Evolutionary conservation across 1,140 invertebrate species (phyloP).

Genomic region (Acyrthosiphon pisum): DNA sequence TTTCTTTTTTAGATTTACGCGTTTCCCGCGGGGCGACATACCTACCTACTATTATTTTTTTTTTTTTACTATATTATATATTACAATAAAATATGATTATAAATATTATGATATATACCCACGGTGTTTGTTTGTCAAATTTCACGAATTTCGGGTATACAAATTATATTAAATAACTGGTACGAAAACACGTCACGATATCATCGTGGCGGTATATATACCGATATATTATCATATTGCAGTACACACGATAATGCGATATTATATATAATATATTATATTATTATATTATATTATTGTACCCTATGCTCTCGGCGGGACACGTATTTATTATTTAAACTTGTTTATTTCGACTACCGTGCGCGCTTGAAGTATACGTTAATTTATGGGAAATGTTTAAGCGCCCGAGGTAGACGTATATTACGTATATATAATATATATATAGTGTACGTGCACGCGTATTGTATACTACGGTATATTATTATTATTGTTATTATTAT

Average conservation of each 20-base stretch:
- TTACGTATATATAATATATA: background rate
- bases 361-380: background rate
- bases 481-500: background rate
- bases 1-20: constrained; percentile 20
- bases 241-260: background rate
- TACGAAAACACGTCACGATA: background rate
- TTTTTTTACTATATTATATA: background rate
- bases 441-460: background rate
- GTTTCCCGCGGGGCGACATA: background rate
- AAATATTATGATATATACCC: background rate
- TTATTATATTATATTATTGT: background rate
- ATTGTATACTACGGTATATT: background rate
- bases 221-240: background rate
- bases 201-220: background rate
- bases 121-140: background rate
- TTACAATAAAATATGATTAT: background rate
- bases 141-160: background rate
- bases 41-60: background rate
- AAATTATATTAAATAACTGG: background rate
- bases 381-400: constrained; percentile 26
- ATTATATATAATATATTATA: background rate
- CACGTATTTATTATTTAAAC: constrained; percentile 15
- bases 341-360: background rate
- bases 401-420: background rate
- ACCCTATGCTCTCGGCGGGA: background rate